These are phyloP conservation scores for Ochropleura plecta DNA, from an alignment of 2,888 invertebrate genomes.

Conservation along the genomic window DNA sequence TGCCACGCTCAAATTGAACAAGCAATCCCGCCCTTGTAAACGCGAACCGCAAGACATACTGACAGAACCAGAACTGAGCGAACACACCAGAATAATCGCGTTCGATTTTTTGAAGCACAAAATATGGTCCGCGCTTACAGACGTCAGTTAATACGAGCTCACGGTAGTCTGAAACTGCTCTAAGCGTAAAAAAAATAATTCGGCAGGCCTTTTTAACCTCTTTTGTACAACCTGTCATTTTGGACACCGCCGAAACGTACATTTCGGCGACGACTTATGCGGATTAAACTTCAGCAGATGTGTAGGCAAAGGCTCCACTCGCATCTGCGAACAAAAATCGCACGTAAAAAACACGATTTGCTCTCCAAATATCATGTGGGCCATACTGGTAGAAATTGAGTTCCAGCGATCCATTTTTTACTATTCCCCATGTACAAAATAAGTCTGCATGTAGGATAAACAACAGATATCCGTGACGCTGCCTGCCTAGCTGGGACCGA, in stretches of 20 bases:
- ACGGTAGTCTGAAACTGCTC: background rate
- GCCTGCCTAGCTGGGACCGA: conserved; percentile 36
- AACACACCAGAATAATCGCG: background rate
- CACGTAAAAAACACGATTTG: background rate
- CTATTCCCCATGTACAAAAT: conserved; percentile 11
- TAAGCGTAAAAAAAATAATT: background rate
- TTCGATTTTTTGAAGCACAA: background rate
- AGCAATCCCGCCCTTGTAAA: background rate
- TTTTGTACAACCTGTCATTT: background rate
- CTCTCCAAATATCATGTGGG: background rate
- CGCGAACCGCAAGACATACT: background rate
- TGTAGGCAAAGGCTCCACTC: background rate
- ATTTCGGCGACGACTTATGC: background rate
- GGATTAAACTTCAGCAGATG: conserved; percentile 1
- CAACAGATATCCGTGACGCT: conserved; percentile 11
- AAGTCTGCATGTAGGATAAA: conserved; percentile 39
- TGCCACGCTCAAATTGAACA: too few relatives aligned
- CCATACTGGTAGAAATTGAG: background rate
- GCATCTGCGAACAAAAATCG: background rate
- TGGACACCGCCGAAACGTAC: too few relatives aligned
- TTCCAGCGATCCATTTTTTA: conserved; percentile 31
- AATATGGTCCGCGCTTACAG: background rate
- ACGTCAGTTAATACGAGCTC: background rate
- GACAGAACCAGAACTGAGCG: background rate
- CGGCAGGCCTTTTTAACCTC: background rate